Percentiles rank a stretch among this genome's conserved stretches.
Evolutionary conservation across 2,113 vertebrate genomes (phyloP).

Genomic region (Pelecanoides urinatrix): DNA sequence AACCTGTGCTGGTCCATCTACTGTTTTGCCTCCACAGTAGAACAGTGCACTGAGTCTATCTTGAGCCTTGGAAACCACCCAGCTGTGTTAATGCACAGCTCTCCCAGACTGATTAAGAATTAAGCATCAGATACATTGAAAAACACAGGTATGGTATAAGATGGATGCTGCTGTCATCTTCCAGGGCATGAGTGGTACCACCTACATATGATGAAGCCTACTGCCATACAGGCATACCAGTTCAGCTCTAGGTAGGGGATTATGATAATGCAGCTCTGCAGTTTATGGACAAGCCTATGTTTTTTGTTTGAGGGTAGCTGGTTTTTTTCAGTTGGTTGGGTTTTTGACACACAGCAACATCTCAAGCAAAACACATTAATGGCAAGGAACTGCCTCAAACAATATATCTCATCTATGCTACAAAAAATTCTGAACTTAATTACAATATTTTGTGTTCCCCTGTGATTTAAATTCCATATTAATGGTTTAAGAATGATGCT

Average conservation of each 20-base stretch:
- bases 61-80: not conserved
- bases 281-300: not conserved
- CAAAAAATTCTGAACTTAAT: not conserved
- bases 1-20: not conserved
- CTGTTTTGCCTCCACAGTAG: not conserved
- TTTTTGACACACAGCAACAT: not conserved
- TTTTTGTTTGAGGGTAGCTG: not conserved
- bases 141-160: not conserved
- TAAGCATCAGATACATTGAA: not conserved
- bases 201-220: not conserved
- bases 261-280: not conserved
- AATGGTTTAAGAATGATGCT: not conserved
- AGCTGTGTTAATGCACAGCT: not conserved
- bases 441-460: not conserved
- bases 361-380: not conserved
- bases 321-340: not conserved
- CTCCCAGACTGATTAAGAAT: not conserved
- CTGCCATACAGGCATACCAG: not conserved
- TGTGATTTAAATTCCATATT: not conserved
- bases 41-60: not conserved
- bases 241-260: not conserved
- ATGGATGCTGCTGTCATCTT: not conserved
- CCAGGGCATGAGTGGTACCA: not conserved
- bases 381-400: not conserved
- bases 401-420: not conserved